Evolutionary conservation across 2,888 invertebrate species (phyloP), one percentile per base, ranked within the genome.

Genomic region (Cheilosia scutellata): DNA sequence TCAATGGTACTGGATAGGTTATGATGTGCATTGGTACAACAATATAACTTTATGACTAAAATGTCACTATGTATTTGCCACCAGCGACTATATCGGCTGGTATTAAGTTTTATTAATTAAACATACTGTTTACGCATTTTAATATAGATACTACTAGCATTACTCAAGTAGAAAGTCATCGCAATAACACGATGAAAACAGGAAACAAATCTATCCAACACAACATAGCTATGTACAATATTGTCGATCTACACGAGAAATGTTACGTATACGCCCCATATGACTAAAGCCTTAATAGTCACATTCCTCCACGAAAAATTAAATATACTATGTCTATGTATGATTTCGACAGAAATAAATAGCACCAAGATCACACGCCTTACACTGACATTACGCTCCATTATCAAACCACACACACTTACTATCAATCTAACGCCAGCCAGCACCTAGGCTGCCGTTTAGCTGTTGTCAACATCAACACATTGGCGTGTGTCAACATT

Each of bases 401-500:
- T 60, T 84, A 75, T 79, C 79, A 51, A 53, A 71, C 20, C 47
- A 58, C 70, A 75, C 79, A 71, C 79, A 79, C 63, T 84, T 70
- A 47, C 70, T 76, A 79, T 84, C 71, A 84, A 80, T 84, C 65
- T 80, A 65, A 79, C 79, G 84, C 79, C 74, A 68, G 37, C 58
- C 47, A 53, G 62, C 75, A n/a, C 37, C 47, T 16, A 55, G 31
- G n/a, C 31, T 6, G 33, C 53, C 60, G 40, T 47, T 16, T 51
- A 53, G 57, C 66, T 66, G 29, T 57, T 84, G 79, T 79, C 78
- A 83, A 74, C 37, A 29, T 20, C 20, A 20, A 20, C 72, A 83
- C 78, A 79, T 71, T 66, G 63, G 75, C 62, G 84, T 75, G 65
- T 84, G 79, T 84, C 84, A 84, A 79, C 75, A 79, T 74, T 70